Evolutionary conservation across 2,888 invertebrate species (phyloP).

Genomic region (Cylindroiulus punctatus): DNA sequence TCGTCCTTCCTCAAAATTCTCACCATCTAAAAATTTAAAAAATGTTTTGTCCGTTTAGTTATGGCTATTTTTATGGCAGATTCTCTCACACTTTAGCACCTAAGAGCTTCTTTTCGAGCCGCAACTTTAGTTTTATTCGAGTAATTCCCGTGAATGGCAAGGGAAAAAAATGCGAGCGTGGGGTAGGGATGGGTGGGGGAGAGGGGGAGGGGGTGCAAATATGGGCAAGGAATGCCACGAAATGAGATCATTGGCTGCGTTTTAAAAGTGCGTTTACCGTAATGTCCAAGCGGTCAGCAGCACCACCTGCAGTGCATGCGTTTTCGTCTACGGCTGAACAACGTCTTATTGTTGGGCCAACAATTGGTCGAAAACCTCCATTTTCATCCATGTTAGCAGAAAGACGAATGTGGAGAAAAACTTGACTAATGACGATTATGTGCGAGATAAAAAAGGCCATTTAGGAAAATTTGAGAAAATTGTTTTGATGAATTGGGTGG

Average conservation of each 20-base stretch:
- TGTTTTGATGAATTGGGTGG: neutral
- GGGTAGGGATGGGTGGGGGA: neutral
- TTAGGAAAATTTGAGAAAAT: neutral
- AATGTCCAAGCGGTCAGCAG: slow-evolving; percentile 22
- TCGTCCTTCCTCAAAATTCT: neutral
- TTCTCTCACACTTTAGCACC: neutral
- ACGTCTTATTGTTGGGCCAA: neutral
- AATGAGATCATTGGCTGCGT: slow-evolving; percentile 22
- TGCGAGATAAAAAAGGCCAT: neutral
- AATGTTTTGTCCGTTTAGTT: neutral
- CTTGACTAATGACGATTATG: slow-evolving; percentile 1
- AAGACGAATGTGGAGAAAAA: neutral
- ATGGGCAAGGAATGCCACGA: neutral
- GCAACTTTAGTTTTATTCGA: neutral
- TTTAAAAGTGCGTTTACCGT: slow-evolving; percentile 26
- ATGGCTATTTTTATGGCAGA: neutral
- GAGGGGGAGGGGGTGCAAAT: neutral
- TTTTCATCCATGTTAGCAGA: neutral
- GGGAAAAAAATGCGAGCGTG: neutral
- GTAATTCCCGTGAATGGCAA: neutral
- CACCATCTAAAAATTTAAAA: neutral
- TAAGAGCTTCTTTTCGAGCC: neutral
- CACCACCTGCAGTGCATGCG: slow-evolving; percentile 32
- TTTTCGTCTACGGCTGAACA: neutral
- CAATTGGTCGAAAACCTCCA: neutral